These are phyloP conservation scores for Nasua narica DNA, from an alignment of 2,797 vertebrate species.

Conservation along the genomic window DNA sequence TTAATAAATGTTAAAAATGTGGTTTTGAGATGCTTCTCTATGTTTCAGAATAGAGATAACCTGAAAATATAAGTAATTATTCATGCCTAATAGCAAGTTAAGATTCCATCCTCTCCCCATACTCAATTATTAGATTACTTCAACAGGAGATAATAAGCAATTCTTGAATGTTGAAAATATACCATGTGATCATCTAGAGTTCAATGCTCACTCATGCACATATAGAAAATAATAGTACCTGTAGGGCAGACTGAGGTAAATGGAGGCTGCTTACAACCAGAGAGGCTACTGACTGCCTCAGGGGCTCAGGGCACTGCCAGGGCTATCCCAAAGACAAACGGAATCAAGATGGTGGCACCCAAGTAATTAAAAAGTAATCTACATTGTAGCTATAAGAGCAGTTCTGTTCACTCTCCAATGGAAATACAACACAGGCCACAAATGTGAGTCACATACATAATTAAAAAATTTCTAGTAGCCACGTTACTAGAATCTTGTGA, in stretches of 20 bases:
- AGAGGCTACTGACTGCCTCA: neutral
- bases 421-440: neutral
- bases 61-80: neutral
- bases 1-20: slow-evolving; percentile 15
- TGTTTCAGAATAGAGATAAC: slow-evolving; percentile 14
- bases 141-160: neutral
- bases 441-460: neutral
- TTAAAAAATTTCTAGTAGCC: neutral
- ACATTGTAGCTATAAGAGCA: neutral
- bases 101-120: neutral
- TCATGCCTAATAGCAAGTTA: neutral
- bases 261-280: neutral
- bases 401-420: neutral
- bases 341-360: neutral
- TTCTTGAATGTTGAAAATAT: neutral
- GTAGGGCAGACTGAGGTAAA: neutral
- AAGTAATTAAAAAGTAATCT: neutral
- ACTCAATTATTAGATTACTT: neutral
- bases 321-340: neutral
- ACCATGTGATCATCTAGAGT: neutral
- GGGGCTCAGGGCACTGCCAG: neutral
- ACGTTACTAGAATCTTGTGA: neutral
- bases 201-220: neutral
- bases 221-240: neutral
- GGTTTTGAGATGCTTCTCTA: neutral